These are phyloP conservation scores for Hymenopus coronatus DNA, from an alignment of 2,888 invertebrate species.

Conservation along the genomic window DNA sequence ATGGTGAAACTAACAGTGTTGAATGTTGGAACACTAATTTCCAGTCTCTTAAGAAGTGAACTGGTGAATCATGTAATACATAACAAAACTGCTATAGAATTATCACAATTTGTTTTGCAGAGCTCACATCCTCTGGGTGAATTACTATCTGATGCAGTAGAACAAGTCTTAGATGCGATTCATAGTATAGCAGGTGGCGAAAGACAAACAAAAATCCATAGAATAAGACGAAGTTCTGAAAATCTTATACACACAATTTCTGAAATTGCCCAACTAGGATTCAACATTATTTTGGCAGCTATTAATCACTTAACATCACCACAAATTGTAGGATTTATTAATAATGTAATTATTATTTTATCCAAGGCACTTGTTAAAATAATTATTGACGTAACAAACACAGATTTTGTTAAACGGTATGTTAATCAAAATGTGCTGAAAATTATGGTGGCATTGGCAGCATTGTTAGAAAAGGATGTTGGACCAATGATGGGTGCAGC, in stretches of 20 bases:
- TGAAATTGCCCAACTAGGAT: neutral
- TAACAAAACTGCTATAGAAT: neutral
- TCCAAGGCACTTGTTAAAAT: neutral
- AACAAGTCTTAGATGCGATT: neutral
- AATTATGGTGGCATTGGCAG: neutral
- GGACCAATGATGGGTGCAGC: neutral
- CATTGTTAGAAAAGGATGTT: neutral
- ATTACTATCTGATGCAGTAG: neutral
- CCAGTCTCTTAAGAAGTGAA: neutral
- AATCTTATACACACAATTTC: neutral
- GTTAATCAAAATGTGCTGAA: neutral
- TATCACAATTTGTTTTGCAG: neutral
- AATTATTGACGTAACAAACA: neutral
- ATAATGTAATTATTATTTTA: neutral
- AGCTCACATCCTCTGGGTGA: neutral
- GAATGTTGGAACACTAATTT: neutral
- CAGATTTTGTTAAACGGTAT: neutral
- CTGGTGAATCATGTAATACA: neutral
- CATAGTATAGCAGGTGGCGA: neutral
- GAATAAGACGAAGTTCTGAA: neutral
- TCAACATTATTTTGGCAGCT: neutral
- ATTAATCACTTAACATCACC: neutral
- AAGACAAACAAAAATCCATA: neutral
- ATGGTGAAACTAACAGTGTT: neutral
- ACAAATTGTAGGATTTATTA: neutral